These are phyloP conservation scores for Malthinus flaveolus DNA, from an alignment of 2,888 invertebrate species.

Conservation along the genomic window DNA sequence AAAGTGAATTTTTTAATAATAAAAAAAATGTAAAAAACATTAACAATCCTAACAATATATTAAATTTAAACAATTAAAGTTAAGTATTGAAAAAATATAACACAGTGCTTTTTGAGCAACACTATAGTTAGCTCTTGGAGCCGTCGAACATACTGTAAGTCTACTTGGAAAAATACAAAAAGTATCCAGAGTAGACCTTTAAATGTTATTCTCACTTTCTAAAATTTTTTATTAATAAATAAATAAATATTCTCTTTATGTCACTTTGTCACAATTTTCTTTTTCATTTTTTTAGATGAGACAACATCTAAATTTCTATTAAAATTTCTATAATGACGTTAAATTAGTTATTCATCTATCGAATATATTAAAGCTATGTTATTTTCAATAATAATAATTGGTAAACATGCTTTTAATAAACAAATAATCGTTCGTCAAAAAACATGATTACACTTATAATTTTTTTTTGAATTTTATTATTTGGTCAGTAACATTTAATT, in stretches of 20 bases:
- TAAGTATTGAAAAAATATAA: slow-evolving; percentile 33
- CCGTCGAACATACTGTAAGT: slow-evolving; percentile 22
- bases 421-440: slow-evolving; percentile 18
- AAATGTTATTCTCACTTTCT: slow-evolving; percentile 37
- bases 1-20: slow-evolving; percentile 23
- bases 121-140: slow-evolving; percentile 27
- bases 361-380: slow-evolving; percentile 30
- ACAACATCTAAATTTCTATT: slow-evolving; percentile 18
- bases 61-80: slow-evolving; percentile 23
- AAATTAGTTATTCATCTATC: slow-evolving; percentile 16
- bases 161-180: slow-evolving; percentile 32
- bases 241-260: slow-evolving; percentile 35
- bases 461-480: slow-evolving; percentile 25
- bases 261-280: slow-evolving; percentile 18
- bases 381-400: slow-evolving; percentile 1
- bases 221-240: slow-evolving; percentile 29
- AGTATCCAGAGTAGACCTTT: slow-evolving; percentile 36
- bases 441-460: slow-evolving; percentile 15
- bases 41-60: slow-evolving; percentile 31
- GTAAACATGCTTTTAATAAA: slow-evolving; percentile 22
- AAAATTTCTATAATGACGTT: slow-evolving; percentile 20
- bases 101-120: slow-evolving; percentile 35
- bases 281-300: slow-evolving; percentile 15
- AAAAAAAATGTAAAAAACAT: slow-evolving; percentile 32
- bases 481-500: slow-evolving; percentile 42